Conservation (phyloP, 2,888 invertebrate genomes). For the Ypsolopha sequella region DNA sequence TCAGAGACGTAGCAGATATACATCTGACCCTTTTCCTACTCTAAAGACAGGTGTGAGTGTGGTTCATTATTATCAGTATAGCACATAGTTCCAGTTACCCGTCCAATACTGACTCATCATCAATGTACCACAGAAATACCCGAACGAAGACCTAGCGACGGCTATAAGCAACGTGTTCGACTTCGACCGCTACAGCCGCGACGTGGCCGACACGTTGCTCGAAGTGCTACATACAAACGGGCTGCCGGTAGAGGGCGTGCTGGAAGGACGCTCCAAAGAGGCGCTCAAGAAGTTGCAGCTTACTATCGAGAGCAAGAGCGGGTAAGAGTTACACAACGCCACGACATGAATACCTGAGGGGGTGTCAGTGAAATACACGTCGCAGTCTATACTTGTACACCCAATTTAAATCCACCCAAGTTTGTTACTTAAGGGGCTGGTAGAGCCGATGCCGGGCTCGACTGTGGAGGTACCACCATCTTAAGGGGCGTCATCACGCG, state of each 20-base stretch:
- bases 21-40: too few species aligned
- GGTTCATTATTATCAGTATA: too few species aligned
- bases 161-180: constrained; percentile 96
- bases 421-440: too few species aligned
- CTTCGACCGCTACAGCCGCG: constrained; percentile 93
- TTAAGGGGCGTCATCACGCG: too few species aligned
- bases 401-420: too few species aligned
- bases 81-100: neutral
- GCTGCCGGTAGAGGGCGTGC: constrained; percentile 78
- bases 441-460: too few species aligned
- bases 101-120: neutral
- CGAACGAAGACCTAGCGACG: constrained; percentile 85
- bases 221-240: constrained; percentile 90
- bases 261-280: constrained; percentile 59
- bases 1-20: too few species aligned
- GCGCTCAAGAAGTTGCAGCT: constrained; percentile 75
- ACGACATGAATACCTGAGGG: too few species aligned
- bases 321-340: constrained; percentile 40
- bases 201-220: constrained; percentile 84
- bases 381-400: too few species aligned
- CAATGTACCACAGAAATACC: constrained; percentile 77
- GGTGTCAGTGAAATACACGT: too few species aligned
- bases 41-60: too few species aligned
- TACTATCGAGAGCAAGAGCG: constrained; percentile 80
- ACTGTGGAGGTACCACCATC: too few species aligned